These are phyloP conservation scores for Archocentrus centrarchus DNA, from an alignment of 2,113 vertebrate species.

Conservation along the genomic window DNA sequence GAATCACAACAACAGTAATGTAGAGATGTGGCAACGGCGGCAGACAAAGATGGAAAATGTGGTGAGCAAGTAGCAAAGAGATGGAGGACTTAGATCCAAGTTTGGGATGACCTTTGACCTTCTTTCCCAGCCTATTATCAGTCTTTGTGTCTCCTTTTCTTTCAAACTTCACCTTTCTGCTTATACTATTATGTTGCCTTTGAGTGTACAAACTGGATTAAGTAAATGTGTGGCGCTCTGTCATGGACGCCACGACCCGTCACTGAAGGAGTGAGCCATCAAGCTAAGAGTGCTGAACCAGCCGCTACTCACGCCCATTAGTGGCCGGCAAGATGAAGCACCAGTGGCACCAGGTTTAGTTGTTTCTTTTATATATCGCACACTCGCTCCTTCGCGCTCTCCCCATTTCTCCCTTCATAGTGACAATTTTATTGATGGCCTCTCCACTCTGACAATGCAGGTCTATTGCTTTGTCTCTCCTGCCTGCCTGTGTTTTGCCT, in stretches of 20 bases:
- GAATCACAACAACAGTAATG: conserved; percentile 34
- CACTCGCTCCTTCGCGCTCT: conserved; percentile 52
- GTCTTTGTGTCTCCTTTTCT: conserved; percentile 27
- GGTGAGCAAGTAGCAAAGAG: conserved; percentile 70
- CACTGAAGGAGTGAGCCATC: conserved; percentile 77
- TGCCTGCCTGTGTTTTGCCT: conserved; percentile 33
- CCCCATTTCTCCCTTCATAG: conserved; percentile 59
- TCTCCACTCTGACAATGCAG: conserved; percentile 70
- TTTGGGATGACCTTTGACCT: conserved; percentile 71
- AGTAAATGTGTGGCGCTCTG: conserved; percentile 83
- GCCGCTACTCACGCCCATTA: conserved; percentile 68
- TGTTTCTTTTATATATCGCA: conserved; percentile 70
- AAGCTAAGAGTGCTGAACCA: conserved; percentile 66
- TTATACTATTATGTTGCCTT: conserved; percentile 49
- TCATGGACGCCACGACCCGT: conserved; percentile 71
- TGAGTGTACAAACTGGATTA: conserved; percentile 74
- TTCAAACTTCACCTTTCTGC: conserved; percentile 17
- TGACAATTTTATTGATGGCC: conserved; percentile 77
- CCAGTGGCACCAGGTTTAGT: conserved; percentile 58
- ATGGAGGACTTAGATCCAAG: conserved; percentile 78
- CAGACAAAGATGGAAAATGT: conserved; percentile 41
- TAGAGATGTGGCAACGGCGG: conserved; percentile 11
- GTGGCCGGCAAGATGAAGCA: conserved; percentile 72
- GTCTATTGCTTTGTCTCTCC: conserved; percentile 64
- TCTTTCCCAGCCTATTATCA: conserved; percentile 24